These are phyloP conservation scores for Odontothrips loti DNA, from an alignment of 2,888 invertebrate species.

Conservation along the genomic window DNA sequence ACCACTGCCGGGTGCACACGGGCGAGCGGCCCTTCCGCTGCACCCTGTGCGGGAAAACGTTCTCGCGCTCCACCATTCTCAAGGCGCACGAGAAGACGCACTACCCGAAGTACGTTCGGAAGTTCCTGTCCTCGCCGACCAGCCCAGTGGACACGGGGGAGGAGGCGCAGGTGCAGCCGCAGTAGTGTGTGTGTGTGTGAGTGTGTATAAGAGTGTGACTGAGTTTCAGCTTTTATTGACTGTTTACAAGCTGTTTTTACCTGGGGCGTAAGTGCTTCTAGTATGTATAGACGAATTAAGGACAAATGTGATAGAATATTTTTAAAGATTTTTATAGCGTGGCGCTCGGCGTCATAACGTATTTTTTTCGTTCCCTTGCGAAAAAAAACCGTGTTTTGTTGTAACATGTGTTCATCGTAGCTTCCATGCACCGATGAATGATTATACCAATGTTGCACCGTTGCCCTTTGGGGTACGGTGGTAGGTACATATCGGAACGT, in stretches of 20 bases:
- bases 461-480: not conserved
- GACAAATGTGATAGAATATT: constrained; percentile 24
- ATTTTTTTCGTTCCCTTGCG: not conserved
- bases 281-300: constrained; percentile 7
- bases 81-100: constrained; percentile 92
- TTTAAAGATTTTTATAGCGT: constrained; percentile 15
- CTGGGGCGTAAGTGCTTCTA: constrained; percentile 15
- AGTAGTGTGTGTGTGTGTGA: constrained; percentile 28
- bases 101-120: constrained; percentile 85
- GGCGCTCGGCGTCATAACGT: not conserved
- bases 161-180: constrained; percentile 40
- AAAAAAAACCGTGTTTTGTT: not conserved
- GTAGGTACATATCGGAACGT: constrained; percentile 11
- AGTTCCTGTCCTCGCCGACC: constrained; percentile 79
- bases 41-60: constrained; percentile 83
- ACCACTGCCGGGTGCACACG: constrained; percentile 88
- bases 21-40: constrained; percentile 88
- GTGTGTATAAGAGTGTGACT: constrained; percentile 8
- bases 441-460: constrained; percentile 1
- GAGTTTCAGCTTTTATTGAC: not conserved
- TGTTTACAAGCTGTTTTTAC: not conserved
- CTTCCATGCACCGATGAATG: constrained; percentile 20
- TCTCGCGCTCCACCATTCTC: constrained; percentile 83
- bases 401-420: not conserved
- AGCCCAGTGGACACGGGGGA: constrained; percentile 54